Evolutionary conservation across 2,113 vertebrate species (phyloP).

Genomic region (Struthio camelus): DNA sequence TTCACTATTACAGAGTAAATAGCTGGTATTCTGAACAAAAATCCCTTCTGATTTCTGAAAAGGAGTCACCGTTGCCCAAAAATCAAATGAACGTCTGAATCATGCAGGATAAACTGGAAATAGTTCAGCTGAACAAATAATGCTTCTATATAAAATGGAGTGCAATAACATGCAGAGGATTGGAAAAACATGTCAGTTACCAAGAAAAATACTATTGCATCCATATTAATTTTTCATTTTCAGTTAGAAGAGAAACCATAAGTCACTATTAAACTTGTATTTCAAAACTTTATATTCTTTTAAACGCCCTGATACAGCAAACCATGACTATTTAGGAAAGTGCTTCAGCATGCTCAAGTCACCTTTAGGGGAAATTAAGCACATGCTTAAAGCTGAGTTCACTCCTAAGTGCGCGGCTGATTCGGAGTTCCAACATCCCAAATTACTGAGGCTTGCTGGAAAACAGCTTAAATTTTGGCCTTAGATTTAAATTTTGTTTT

Average conservation of each 20-base stretch:
- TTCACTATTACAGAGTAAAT: neutral
- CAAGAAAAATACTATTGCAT: constrained; percentile 51
- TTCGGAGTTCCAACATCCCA: neutral
- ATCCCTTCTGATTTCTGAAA: neutral
- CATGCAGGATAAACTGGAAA: neutral
- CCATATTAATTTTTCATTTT: constrained; percentile 45
- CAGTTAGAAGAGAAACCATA: neutral
- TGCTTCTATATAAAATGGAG: constrained; percentile 1
- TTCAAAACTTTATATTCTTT: neutral
- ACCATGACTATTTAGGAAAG: neutral
- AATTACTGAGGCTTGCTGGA: neutral
- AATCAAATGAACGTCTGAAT: neutral
- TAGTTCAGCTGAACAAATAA: constrained; percentile 64
- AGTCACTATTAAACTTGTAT: neutral
- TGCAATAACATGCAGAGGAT: constrained; percentile 20
- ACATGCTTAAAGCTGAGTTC: neutral
- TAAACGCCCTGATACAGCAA: neutral
- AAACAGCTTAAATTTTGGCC: neutral
- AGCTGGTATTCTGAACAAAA: neutral
- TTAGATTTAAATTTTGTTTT: neutral
- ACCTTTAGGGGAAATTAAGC: constrained; percentile 21
- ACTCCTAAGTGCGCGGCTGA: neutral
- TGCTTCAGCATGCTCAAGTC: neutral
- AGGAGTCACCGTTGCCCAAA: neutral
- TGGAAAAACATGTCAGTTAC: constrained; percentile 35